phyloP scores from a whole-genome alignment of 2,797 vertebrate genomes.

The Luscinia megarhynchos region DNA sequence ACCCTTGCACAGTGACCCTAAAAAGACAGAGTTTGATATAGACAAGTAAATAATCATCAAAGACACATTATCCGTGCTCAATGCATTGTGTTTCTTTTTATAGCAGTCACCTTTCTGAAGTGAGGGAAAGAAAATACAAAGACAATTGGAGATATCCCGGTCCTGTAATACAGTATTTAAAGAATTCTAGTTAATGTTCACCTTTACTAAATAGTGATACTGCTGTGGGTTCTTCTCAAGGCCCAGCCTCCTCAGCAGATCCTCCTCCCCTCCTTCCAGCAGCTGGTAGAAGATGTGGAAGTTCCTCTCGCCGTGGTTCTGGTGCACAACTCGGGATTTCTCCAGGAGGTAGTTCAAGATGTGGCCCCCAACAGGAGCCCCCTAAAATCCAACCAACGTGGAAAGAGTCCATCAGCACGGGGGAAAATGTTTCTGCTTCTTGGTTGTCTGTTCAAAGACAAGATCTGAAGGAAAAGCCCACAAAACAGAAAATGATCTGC shows the following conservation, averaged over 20 bases:
- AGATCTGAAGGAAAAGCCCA: background rate
- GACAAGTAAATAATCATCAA: background rate
- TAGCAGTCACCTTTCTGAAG: background rate
- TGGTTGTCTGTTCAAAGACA: background rate
- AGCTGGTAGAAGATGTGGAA: slow-evolving; percentile 99
- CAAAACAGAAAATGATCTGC: background rate
- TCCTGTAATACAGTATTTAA: accelerated
- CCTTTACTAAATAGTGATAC: slow-evolving; percentile 96
- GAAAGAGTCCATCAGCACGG: background rate
- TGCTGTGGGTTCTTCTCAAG: slow-evolving; percentile 93
- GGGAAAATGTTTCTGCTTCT: background rate
- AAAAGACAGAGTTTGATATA: background rate
- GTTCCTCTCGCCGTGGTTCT: slow-evolving; percentile 96
- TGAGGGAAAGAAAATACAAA: background rate
- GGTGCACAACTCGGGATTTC: slow-evolving; percentile 97
- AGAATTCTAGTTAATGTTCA: slow-evolving; percentile 38
- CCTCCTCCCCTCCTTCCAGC: slow-evolving; percentile 94
- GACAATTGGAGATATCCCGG: accelerated
- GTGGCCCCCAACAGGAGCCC: slow-evolving; percentile 94
- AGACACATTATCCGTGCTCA: background rate
- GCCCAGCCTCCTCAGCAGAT: slow-evolving; percentile 90
- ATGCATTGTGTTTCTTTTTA: background rate
- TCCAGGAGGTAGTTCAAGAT: slow-evolving; percentile 99
- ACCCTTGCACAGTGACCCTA: slow-evolving; percentile 98
- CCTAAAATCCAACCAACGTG: slow-evolving; percentile 77